Base-by-base conservation (phyloP, 2,888 invertebrate species). In the Drosophila siamana region DNA sequence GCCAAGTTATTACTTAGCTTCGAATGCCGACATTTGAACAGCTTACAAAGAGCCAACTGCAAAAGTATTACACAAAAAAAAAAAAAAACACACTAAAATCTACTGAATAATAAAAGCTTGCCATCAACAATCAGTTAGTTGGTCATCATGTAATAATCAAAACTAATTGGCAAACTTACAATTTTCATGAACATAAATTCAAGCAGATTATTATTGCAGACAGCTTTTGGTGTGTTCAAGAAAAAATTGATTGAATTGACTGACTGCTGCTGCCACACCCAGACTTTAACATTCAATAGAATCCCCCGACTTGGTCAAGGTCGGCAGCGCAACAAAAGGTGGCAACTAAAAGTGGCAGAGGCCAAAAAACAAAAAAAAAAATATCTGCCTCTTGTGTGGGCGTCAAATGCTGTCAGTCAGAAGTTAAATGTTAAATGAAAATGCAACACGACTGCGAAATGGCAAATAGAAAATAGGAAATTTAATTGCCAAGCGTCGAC, bases 281-380 rank as follows among this genome's bases (percentile, higher is more conserved):
- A 33, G 4, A n/a, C 33, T 33, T 33, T 1, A 26, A 7, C 26
- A 26, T 26, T 26, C 26, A 26, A 26, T 26, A 26, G 26, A 26
- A 26, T 5, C 26, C 7, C 26, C 7, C 6, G 26, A 56, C 73
- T 73, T 84, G 81, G 81, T 81, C 83, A 84, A 84, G 84, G 87
- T 84, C 87, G 65, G n/a, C 15, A 2, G 13, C 36, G 15, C 28
- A 48, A 41, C 48, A 54, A 54, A 24, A 46, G 4, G 19, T 11
- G 11, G 24, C 15, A 2, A 41, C 24, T 4, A 24, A 11, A 26
- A 40, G 5, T 15, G 2, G 0, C 3, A 7, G 30, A 50, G 0
- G 2, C n/a, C 8, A 30, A 19, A 44, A 55, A n/a, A n/a, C n/a
- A n/a, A n/a, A n/a, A n/a, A n/a, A n/a, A n/a, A n/a, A n/a, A n/a